Conservation (phyloP, 2,888 invertebrate species). For the Cremastobaeus sp. region DNA sequence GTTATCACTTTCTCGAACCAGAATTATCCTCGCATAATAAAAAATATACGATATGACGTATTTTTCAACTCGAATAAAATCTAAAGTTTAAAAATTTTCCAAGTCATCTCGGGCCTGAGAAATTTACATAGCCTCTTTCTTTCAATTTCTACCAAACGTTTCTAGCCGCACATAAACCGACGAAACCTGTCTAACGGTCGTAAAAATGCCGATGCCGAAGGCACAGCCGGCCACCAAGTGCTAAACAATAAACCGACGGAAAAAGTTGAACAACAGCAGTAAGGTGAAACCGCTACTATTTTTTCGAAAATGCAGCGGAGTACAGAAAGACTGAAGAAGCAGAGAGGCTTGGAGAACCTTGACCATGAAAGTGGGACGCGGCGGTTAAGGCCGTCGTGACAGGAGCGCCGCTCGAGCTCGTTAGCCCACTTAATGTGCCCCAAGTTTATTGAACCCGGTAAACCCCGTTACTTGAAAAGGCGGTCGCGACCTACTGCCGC, state of each 20-base stretch:
- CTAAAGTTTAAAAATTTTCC: no score
- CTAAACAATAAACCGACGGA: neutral
- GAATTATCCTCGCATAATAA: no score
- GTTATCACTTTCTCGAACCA: no score
- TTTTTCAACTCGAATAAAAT: no score
- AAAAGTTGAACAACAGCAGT: conserved; percentile 3
- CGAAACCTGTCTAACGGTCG: no score
- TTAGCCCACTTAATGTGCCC: conserved; percentile 74
- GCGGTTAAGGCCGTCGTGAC: conserved; percentile 71
- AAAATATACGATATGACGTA: no score
- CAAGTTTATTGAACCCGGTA: conserved; percentile 73
- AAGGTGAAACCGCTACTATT: conserved; percentile 1
- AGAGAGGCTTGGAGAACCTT: conserved; percentile 67
- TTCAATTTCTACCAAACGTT: no score
- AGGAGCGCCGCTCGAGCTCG: conserved; percentile 65
- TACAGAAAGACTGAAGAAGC: conserved; percentile 43
- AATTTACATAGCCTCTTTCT: no score
- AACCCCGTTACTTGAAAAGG: conserved; percentile 76
- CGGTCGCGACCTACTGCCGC: conserved; percentile 77
- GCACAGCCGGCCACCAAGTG: no score
- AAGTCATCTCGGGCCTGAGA: no score
- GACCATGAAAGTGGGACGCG: conserved; percentile 76
- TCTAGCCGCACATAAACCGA: no score
- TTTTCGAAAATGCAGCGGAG: conserved; percentile 35
- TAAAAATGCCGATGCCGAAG: no score